These are phyloP conservation scores for Phaonia tiefii DNA, from an alignment of 2,888 invertebrate genomes.

Conservation along the genomic window DNA sequence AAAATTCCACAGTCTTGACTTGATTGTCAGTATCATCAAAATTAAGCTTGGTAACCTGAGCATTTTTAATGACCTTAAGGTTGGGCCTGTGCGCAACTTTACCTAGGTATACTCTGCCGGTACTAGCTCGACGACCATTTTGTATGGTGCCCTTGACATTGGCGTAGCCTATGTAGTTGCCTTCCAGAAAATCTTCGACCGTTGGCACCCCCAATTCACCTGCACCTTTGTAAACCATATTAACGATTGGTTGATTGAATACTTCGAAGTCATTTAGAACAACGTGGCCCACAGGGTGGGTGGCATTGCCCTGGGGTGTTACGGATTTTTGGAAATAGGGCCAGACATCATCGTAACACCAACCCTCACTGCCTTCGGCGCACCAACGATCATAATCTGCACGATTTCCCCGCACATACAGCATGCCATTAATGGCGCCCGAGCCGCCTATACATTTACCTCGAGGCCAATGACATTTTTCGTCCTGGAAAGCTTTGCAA, in stretches of 20 bases:
- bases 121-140: slow-evolving; percentile 87
- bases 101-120: slow-evolving; percentile 87
- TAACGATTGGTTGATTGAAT: slow-evolving; percentile 62
- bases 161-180: slow-evolving; percentile 81
- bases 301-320: slow-evolving; percentile 69
- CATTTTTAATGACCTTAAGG: slow-evolving; percentile 83
- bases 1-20: slow-evolving; percentile 80
- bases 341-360: slow-evolving; percentile 88
- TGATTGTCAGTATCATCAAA: slow-evolving; percentile 80
- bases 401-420: slow-evolving; percentile 85
- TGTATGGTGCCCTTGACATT: slow-evolving; percentile 81
- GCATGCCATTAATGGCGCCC: slow-evolving; percentile 85
- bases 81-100: slow-evolving; percentile 82
- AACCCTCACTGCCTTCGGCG: slow-evolving; percentile 83
- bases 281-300: slow-evolving; percentile 77
- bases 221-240: slow-evolving; percentile 80
- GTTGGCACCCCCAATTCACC: slow-evolving; percentile 80
- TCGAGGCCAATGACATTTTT: slow-evolving; percentile 82
- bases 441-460: slow-evolving; percentile 86
- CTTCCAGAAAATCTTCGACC: slow-evolving; percentile 77
- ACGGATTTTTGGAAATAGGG: slow-evolving; percentile 90
- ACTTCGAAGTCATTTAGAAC: slow-evolving; percentile 79
- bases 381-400: slow-evolving; percentile 86
- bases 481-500: slow-evolving; percentile 70
- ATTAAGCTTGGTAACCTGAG: slow-evolving; percentile 82